A percentile compares a stretch with the other conserved stretches of the same genome.
These are phyloP conservation scores for Engraulis encrasicolus DNA, from an alignment of 2,113 vertebrate genomes.

Conservation along the genomic window DNA sequence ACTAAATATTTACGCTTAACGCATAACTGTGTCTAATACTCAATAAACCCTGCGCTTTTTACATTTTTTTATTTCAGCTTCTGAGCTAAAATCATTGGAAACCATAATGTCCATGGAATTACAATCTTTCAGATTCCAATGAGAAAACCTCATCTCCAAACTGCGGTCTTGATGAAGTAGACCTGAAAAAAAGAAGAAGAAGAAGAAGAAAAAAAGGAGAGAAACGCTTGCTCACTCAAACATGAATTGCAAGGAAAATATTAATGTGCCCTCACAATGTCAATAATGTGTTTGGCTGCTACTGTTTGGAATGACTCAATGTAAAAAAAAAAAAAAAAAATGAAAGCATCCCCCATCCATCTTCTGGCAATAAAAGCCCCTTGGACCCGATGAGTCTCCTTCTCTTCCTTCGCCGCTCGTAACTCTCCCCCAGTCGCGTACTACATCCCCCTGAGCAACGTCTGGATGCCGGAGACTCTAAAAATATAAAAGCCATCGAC, in stretches of 20 bases:
- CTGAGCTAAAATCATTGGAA: conserved; percentile 49
- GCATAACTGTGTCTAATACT: conserved; percentile 47
- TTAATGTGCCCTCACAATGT: conserved; percentile 57
- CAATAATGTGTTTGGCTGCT: conserved; percentile 62
- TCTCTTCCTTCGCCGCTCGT: conserved; percentile 17
- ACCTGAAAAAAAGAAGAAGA: conserved; percentile 26
- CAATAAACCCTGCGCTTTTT: conserved; percentile 36
- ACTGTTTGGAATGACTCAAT: conserved; percentile 53
- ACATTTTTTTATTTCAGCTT: conserved; percentile 46
- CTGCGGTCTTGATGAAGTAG: conserved; percentile 51
- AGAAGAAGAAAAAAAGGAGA: too few species aligned
- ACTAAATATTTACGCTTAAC: conserved; percentile 42
- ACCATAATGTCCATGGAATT: conserved; percentile 56
- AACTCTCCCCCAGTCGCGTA: conserved; percentile 33
- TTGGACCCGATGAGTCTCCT: conserved; percentile 24
- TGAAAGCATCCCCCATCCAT: conserved; percentile 30
- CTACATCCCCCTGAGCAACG: conserved; percentile 8
- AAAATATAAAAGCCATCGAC: conserved; percentile 22
- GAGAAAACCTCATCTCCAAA: conserved; percentile 54
- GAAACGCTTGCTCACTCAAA: conserved; percentile 40
- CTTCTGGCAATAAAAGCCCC: conserved; percentile 19
- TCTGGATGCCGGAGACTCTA: conserved; percentile 14
- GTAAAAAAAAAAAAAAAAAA: conserved; percentile 35
- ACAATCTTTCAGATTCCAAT: conserved; percentile 50
- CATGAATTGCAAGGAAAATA: conserved; percentile 56